These are phyloP conservation scores for Glaucidium brasilianum DNA, from an alignment of 2,113 vertebrate species.

Conservation along the genomic window DNA sequence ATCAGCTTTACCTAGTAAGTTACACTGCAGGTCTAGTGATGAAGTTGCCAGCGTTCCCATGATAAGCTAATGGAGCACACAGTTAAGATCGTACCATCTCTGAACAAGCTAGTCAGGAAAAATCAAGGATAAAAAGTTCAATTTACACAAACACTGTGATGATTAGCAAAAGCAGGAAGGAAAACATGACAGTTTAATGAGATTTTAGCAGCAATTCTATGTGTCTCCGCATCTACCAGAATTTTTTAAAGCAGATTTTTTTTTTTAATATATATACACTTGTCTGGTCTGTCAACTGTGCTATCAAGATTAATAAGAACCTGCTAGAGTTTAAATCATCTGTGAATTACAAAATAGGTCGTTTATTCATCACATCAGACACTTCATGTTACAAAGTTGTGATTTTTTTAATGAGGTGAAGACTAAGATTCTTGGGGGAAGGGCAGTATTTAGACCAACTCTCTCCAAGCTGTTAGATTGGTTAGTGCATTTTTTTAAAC, in stretches of 20 bases:
- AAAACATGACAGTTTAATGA: background rate
- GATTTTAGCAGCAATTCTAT: background rate
- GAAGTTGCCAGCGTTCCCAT: background rate
- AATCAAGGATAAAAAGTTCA: background rate
- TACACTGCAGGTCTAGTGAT: background rate
- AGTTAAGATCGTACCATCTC: background rate
- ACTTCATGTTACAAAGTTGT: slow-evolving; percentile 37
- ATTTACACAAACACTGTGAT: background rate
- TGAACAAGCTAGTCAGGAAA: background rate
- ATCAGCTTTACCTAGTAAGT: background rate
- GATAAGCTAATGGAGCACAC: background rate
- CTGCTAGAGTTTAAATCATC: slow-evolving; percentile 33
- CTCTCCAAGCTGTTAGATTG: background rate
- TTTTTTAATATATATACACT: background rate
- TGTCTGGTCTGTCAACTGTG: slow-evolving; percentile 15
- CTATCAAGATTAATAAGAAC: slow-evolving; percentile 34
- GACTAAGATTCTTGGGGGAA: background rate
- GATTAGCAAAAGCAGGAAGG: background rate
- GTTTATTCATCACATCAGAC: slow-evolving; percentile 50
- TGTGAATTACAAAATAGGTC: slow-evolving; percentile 55
- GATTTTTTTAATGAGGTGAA: slow-evolving; percentile 55
- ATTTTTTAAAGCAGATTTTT: background rate
- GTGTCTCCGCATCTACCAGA: background rate
- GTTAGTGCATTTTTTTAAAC: background rate
- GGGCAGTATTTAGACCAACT: background rate